Evolutionary conservation across 2,113 vertebrate genomes (phyloP), one percentile per base, ranked within the genome.

Genomic region (Macrotus californicus): DNA sequence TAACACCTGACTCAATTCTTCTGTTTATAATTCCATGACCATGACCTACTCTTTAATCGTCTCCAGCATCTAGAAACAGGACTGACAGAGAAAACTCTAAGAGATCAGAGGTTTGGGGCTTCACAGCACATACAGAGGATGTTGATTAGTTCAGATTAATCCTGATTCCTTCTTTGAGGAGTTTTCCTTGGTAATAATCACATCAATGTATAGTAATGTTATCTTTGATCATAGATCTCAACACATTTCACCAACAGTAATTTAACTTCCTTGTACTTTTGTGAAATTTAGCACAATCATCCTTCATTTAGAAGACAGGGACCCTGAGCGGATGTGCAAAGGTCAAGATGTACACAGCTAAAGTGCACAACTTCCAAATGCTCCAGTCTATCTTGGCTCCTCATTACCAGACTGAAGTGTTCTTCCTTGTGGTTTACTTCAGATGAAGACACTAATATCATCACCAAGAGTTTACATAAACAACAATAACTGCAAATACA

Each of bases 11-110:
- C 64, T 97, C 75, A 61, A 97, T 96, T 97, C 96, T 94, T 97
- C 92, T 96, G 94, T 96, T 98, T 97, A 93, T 43, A 94, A n/a
- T 94, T 97, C 86, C 85, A 86, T 70, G 94, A 96, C 96, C 61
- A 46, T 59, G 97, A 95, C 48, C 67, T 89, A n/a, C 48, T 92
- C 97, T 97, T 93, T 97, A 97, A 98, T 94, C 92, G 94, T 73
- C 59, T 86, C 43, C 14, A 97, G 95, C 69, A 96, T 73, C 93
- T 29, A 59, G 94, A 97, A 98, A 97, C 41, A 93, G 86, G 96
- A 97, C 96, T 89, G 97, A 97, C 96, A 91, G 50, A 82, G 77
- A 95, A 97, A 54, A 61, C 75, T 90, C 82, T 16, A 94, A 91
- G 89, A 97, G 91, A 97, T 94, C 89, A 96, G 75, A 95, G 61